A percentile compares a stretch with the other conserved stretches of the same genome.
These are phyloP conservation scores for Uromys caudimaculatus DNA, from an alignment of 2,797 vertebrate genomes.

Conservation along the genomic window DNA sequence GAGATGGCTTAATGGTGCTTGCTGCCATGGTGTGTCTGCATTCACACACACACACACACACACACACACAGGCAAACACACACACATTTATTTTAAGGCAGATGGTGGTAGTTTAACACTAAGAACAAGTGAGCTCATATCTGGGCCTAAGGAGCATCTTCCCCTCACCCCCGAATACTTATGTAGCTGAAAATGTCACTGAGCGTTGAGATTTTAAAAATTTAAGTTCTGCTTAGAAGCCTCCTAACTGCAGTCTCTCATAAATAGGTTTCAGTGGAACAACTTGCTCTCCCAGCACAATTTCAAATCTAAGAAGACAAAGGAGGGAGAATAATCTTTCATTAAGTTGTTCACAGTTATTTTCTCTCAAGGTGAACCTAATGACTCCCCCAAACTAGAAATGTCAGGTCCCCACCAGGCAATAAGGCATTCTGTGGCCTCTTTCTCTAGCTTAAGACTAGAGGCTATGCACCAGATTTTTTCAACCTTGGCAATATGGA, in stretches of 20 bases:
- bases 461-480: not conserved
- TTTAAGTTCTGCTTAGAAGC: constrained; percentile 17
- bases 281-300: not conserved
- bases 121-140: not conserved
- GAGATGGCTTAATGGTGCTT: not conserved
- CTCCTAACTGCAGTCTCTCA: not conserved
- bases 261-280: not conserved
- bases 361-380: not conserved
- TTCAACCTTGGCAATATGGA: fast-evolving
- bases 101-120: not conserved
- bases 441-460: not conserved
- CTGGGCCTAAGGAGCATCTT: not conserved
- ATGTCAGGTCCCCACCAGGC: not conserved
- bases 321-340: not conserved
- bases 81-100: not conserved
- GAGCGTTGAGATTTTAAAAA: not conserved
- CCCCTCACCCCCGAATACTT: not conserved
- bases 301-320: not conserved
- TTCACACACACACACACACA: not conserved
- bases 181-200: not conserved
- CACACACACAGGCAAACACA: not conserved
- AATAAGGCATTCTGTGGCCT: not conserved
- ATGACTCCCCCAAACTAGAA: not conserved
- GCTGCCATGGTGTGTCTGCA: not conserved
- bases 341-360: not conserved